Conservation (phyloP, 2,888 invertebrate genomes). For the Pantelozetes paolii region DNA sequence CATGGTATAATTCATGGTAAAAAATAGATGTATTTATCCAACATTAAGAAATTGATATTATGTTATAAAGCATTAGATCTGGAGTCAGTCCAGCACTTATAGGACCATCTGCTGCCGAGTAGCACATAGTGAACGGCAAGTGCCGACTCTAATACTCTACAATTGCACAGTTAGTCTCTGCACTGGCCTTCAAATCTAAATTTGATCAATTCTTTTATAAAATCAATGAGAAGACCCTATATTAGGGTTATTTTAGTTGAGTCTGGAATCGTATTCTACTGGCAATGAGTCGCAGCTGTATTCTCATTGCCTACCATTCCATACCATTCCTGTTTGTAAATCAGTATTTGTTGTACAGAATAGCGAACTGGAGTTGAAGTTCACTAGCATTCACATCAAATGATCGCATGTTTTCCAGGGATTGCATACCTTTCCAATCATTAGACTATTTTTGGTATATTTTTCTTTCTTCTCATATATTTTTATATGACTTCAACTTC, state of each 20-base stretch:
- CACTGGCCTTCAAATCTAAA: conserved; percentile 13
- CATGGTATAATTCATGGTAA: too few species aligned
- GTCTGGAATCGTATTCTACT: conserved; percentile 19
- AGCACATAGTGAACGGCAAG: conserved; percentile 6
- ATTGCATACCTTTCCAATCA: conserved; percentile 1
- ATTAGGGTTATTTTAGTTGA: conserved; percentile 1
- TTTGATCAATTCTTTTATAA: conserved; percentile 17
- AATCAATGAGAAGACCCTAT: conserved; percentile 20
- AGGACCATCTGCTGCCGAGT: conserved; percentile 22
- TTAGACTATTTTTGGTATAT: background rate
- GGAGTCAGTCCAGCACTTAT: conserved; percentile 18
- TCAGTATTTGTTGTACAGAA: too few species aligned
- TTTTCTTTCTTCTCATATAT: background rate
- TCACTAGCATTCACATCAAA: too few species aligned
- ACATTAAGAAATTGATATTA: too few species aligned
- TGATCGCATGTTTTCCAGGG: conserved; percentile 4
- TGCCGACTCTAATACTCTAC: background rate
- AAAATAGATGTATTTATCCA: too few species aligned
- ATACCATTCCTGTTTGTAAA: too few species aligned
- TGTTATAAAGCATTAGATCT: too few species aligned
- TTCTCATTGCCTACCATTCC: background rate
- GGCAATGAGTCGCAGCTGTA: conserved; percentile 19
- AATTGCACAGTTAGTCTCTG: too few species aligned
- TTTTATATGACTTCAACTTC: background rate
- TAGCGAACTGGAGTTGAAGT: too few species aligned